Percentiles rank a stretch among this genome's conserved stretches.
Evolutionary conservation across 35 echinoderm and acorn worm species (phyloP).

Genomic region (Amphiura filiformis): DNA sequence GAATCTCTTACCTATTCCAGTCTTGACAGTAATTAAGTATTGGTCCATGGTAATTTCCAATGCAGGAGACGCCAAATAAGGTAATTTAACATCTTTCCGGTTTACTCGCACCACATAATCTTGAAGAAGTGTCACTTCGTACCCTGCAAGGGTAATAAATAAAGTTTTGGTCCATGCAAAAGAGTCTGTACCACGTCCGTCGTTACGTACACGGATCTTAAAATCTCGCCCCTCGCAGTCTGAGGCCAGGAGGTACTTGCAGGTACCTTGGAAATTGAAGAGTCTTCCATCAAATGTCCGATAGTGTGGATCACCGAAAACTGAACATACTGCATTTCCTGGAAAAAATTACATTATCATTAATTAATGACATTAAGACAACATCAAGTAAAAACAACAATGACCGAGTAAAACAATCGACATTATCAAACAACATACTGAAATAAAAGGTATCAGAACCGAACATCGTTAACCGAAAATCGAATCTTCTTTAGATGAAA

Average conservation of each 20-base stretch:
- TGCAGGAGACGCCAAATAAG: conserved; percentile 22
- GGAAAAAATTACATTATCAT: conserved; percentile 1
- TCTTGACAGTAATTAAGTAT: conserved; percentile 46
- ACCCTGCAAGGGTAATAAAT: conserved; percentile 57
- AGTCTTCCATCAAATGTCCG: conserved; percentile 80
- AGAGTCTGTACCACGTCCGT: conserved; percentile 51
- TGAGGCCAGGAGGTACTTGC: conserved; percentile 79
- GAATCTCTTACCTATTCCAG: conserved; percentile 50
- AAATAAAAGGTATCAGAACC: background rate
- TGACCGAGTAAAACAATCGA: too few relatives aligned
- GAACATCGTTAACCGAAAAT: background rate
- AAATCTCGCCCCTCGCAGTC: conserved; percentile 74
- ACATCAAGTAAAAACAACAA: background rate
- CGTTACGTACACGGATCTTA: conserved; percentile 79
- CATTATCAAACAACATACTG: background rate
- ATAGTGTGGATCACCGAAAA: conserved; percentile 98
- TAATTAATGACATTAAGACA: background rate
- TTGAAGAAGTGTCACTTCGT: conserved; percentile 72
- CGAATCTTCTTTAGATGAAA: background rate
- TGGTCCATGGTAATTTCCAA: conserved; percentile 37
- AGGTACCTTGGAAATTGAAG: conserved; percentile 87
- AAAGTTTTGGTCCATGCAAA: conserved; percentile 94
- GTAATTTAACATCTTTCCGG: conserved; percentile 47
- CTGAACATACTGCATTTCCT: conserved; percentile 92
- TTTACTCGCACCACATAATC: conserved; percentile 76